Evolutionary conservation across 2,888 invertebrate species (phyloP).

Genomic region (Calliscelio sp.): DNA sequence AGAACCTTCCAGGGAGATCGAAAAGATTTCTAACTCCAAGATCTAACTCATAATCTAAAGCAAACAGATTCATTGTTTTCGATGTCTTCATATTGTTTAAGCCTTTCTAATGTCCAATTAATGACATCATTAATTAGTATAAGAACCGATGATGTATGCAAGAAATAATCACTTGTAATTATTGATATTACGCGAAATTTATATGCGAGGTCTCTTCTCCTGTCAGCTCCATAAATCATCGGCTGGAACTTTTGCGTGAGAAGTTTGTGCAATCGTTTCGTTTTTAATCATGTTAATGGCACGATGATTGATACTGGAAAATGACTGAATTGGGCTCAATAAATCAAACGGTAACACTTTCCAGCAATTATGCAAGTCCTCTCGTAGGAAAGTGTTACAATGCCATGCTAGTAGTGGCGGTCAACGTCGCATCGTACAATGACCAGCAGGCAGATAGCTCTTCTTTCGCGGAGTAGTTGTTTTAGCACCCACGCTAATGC

Average conservation of each 20-base stretch:
- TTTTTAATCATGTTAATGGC: conserved; percentile 30
- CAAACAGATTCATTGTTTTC: too few relatives aligned
- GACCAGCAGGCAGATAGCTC: too few relatives aligned
- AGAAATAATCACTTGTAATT: too few relatives aligned
- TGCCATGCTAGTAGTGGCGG: conserved; percentile 68
- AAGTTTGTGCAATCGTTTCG: background rate
- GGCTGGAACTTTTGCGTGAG: background rate
- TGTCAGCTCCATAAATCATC: conserved; percentile 19
- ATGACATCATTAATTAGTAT: too few relatives aligned
- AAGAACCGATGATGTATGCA: too few relatives aligned
- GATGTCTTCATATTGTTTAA: too few relatives aligned
- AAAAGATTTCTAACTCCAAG: conserved; percentile 53
- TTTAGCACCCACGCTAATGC: conserved; percentile 64
- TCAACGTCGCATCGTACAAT: conserved; percentile 70
- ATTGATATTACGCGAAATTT: too few relatives aligned
- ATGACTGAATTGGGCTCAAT: conserved; percentile 31
- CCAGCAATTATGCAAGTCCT: conserved; percentile 40
- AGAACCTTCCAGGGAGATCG: conserved; percentile 3
- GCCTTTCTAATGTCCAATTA: too few relatives aligned
- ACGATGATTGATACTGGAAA: background rate
- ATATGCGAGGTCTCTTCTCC: too few relatives aligned
- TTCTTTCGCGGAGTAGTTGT: conserved; percentile 29
- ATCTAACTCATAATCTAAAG: too few relatives aligned
- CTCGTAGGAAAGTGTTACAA: conserved; percentile 71
- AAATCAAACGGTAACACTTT: conserved; percentile 61